phyloP scores from a whole-genome alignment of 2,113 vertebrate species.

The Oryctolagus cuniculus region DNA sequence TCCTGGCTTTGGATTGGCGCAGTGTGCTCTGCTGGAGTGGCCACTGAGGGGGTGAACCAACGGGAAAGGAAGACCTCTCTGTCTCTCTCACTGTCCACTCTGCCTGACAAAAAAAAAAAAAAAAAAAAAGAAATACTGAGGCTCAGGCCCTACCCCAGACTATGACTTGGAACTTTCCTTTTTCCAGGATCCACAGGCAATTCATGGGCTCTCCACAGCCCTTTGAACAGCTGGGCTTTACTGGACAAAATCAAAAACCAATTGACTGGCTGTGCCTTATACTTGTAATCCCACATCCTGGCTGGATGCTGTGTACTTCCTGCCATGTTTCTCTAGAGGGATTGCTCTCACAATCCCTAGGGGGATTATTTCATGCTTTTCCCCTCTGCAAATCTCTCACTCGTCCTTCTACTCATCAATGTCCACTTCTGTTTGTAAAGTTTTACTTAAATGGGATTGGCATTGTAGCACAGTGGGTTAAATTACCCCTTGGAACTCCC shows the following conservation, averaged over 20 bases:
- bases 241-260: not conserved
- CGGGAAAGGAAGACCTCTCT: no score
- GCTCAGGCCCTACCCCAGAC: not conserved
- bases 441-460: no score
- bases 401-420: not conserved
- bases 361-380: not conserved
- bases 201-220: not conserved
- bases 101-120: no score
- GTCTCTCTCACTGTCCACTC: no score
- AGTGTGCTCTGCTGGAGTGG: no score
- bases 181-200: not conserved
- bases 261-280: not conserved
- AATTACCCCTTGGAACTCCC: no score
- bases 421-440: not conserved
- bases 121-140: not conserved
- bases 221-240: not conserved
- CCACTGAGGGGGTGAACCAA: no score
- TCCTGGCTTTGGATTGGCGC: no score
- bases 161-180: not conserved
- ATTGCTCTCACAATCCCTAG: not conserved
- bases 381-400: not conserved
- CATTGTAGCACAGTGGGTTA: no score
- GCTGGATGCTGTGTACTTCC: not conserved
- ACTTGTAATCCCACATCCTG: not conserved
- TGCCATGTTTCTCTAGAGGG: not conserved